These are phyloP conservation scores for Odontocolon sp. DNA, from an alignment of 2,888 invertebrate genomes.

Conservation along the genomic window DNA sequence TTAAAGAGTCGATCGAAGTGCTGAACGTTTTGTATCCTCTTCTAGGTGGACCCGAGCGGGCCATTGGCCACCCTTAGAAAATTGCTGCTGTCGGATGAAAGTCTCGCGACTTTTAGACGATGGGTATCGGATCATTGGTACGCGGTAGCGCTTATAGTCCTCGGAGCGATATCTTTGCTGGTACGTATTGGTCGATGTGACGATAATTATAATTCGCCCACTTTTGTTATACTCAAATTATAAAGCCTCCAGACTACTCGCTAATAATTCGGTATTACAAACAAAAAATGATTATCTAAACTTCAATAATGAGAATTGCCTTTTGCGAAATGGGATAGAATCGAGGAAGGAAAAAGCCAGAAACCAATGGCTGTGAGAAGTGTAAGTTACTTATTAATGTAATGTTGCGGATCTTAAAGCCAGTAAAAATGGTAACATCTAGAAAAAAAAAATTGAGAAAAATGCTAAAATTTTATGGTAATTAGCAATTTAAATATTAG, in stretches of 20 bases:
- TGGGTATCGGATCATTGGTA: conserved; percentile 97
- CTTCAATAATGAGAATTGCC: conserved; percentile 23
- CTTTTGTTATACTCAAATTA: too few species aligned
- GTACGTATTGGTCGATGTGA: conserved; percentile 83
- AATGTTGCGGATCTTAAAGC: background rate
- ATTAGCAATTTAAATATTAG: too few species aligned
- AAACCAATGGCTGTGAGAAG: conserved; percentile 63
- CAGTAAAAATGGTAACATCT: background rate
- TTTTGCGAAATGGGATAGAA: conserved; percentile 63
- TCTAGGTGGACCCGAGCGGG: conserved; percentile 93
- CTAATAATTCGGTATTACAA: too few species aligned
- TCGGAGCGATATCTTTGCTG: conserved; percentile 89
- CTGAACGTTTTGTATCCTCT: conserved; percentile 2
- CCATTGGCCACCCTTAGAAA: conserved; percentile 94
- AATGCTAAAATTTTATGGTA: conserved; percentile 18
- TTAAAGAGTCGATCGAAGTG: too few species aligned
- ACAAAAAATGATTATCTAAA: background rate
- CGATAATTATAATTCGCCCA: too few species aligned
- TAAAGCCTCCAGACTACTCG: too few species aligned
- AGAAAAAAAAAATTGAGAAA: background rate
- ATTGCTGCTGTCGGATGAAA: conserved; percentile 93
- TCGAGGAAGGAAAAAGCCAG: conserved; percentile 68
- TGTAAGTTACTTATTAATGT: conserved; percentile 69
- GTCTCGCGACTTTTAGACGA: conserved; percentile 92
- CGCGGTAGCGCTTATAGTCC: conserved; percentile 89